phyloP scores from a whole-genome alignment of 1,140 invertebrate species.

The Drosophila pseudoobscura region DNA sequence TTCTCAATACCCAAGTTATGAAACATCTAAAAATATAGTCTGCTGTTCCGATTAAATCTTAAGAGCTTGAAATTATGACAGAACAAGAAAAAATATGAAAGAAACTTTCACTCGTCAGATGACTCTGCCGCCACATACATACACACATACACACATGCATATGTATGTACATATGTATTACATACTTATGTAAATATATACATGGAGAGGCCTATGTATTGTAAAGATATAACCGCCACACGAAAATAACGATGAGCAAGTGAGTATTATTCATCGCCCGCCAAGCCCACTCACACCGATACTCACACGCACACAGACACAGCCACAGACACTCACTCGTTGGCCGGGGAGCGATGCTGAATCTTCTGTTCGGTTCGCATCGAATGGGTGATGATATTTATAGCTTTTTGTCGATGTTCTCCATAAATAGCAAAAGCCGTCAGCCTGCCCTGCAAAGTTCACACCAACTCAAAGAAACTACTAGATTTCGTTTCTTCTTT shows the following conservation, averaged over 20 bases:
- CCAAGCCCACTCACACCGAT: slow-evolving; percentile 37
- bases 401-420: slow-evolving; percentile 61
- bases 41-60: slow-evolving; percentile 1
- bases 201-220: slow-evolving; percentile 18
- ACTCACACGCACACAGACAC: slow-evolving; percentile 37
- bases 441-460: slow-evolving; percentile 22
- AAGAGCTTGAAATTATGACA: slow-evolving; percentile 5
- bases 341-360: slow-evolving; percentile 36
- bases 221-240: slow-evolving; percentile 62
- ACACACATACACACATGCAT: slow-evolving; percentile 7
- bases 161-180: not conserved
- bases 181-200: slow-evolving; percentile 15
- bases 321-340: slow-evolving; percentile 15
- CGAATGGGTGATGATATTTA: slow-evolving; percentile 53
- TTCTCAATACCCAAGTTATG: too few relatives aligned
- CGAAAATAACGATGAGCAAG: slow-evolving; percentile 78
- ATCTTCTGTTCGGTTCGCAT: slow-evolving; percentile 30
- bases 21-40: too few relatives aligned
- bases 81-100: not conserved
- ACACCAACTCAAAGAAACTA: slow-evolving; percentile 25
- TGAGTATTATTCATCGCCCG: slow-evolving; percentile 68
- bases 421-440: slow-evolving; percentile 67
- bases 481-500: slow-evolving; percentile 22
- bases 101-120: slow-evolving; percentile 28
- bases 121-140: slow-evolving; percentile 19